A percentile compares a stretch with the other conserved stretches of the same genome.
Evolutionary conservation across 2,888 invertebrate species (phyloP).

Genomic region (Danaus chrysippus): DNA sequence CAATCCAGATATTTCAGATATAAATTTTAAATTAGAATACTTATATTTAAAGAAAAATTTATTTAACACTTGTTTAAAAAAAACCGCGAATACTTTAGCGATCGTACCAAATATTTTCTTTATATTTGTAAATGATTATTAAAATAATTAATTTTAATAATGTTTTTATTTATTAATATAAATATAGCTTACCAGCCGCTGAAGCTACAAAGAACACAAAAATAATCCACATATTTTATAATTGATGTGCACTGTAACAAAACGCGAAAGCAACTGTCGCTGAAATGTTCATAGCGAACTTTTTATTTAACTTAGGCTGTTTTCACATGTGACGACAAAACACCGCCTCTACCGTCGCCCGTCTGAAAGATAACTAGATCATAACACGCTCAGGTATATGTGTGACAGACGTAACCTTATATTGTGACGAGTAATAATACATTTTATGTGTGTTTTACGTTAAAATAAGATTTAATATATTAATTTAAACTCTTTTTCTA

Average conservation of each 20-base stretch:
- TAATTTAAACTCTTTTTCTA: too few species aligned
- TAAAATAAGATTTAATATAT: too few species aligned
- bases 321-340: not conserved
- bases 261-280: conserved; percentile 44
- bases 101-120: too few species aligned
- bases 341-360: not conserved
- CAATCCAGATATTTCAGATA: too few species aligned
- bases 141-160: too few species aligned
- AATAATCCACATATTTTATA: conserved; percentile 41
- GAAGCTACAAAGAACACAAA: conserved; percentile 44
- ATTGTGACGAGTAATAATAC: too few species aligned
- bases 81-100: too few species aligned
- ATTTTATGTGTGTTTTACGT: too few species aligned
- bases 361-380: not conserved
- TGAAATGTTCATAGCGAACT: conserved; percentile 34
- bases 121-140: too few species aligned
- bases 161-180: not conserved
- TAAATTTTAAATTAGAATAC: too few species aligned
- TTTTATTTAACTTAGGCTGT: conserved; percentile 49
- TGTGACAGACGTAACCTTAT: conserved; percentile 28
- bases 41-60: too few species aligned
- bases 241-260: conserved; percentile 41
- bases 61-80: too few species aligned
- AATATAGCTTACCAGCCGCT: conserved; percentile 47
- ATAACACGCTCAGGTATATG: not conserved